Evolutionary conservation across 2,888 invertebrate genomes (phyloP).

Genomic region (Volucella inanis): DNA sequence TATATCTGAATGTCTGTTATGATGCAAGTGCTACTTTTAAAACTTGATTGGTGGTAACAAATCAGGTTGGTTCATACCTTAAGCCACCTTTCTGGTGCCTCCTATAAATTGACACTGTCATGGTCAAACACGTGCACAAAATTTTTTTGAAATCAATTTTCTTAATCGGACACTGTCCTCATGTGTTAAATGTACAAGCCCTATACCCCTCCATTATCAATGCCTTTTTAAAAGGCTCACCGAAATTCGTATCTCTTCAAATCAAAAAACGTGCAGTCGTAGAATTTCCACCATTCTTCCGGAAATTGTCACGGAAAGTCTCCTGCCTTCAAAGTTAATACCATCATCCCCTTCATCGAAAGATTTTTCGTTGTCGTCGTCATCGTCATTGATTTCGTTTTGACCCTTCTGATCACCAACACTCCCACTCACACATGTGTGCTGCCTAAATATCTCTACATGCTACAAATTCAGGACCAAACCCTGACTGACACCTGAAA

Average conservation of each 20-base stretch:
- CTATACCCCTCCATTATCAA: slow-evolving; percentile 5
- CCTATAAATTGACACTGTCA: no score
- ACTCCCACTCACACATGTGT: neutral
- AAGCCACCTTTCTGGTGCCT: no score
- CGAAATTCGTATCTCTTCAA: slow-evolving; percentile 36
- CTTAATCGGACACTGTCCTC: slow-evolving; percentile 31
- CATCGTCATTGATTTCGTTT: slow-evolving; percentile 22
- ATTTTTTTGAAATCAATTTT: slow-evolving; percentile 36
- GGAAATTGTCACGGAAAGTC: slow-evolving; percentile 7
- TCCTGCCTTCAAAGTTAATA: slow-evolving; percentile 28
- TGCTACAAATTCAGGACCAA: slow-evolving; percentile 12
- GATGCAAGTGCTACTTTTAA: no score
- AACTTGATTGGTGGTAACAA: no score
- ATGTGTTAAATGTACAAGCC: neutral
- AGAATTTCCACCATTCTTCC: slow-evolving; percentile 19
- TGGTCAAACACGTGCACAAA: no score
- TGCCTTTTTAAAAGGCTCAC: slow-evolving; percentile 31
- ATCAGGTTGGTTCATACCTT: no score
- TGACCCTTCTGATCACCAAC: slow-evolving; percentile 19
- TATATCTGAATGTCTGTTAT: no score
- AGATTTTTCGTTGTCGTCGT: no score
- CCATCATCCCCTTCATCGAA: slow-evolving; percentile 6
- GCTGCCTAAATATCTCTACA: neutral
- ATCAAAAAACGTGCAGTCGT: slow-evolving; percentile 39
- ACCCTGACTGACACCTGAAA: slow-evolving; percentile 42